Conservation (phyloP, 2,888 invertebrate genomes). For the Drosophila pseudotalamancana region DNA sequence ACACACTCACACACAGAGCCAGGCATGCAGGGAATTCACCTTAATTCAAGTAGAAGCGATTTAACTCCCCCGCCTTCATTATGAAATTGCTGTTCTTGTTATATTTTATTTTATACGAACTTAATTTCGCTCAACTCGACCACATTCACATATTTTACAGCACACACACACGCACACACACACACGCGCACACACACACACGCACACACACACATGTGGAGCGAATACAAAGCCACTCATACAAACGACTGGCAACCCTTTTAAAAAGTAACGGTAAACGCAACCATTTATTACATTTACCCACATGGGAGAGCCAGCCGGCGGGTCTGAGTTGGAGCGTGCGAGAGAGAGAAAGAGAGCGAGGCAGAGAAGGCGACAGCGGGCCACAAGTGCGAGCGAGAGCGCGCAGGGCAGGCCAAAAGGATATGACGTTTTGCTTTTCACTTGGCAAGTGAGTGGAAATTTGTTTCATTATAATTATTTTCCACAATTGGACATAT, state of each 20-base stretch:
- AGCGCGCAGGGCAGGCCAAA: slow-evolving; percentile 53
- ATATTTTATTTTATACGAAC: slow-evolving; percentile 77
- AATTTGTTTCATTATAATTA: slow-evolving; percentile 85
- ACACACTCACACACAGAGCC: background rate
- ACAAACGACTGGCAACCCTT: slow-evolving; percentile 70
- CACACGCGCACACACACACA: slow-evolving; percentile 23
- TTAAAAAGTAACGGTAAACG: slow-evolving; percentile 77
- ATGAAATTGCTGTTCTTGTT: slow-evolving; percentile 66
- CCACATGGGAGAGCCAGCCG: slow-evolving; percentile 33
- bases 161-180: slow-evolving; percentile 29
- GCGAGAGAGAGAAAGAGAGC: slow-evolving; percentile 13
- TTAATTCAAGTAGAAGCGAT: slow-evolving; percentile 75
- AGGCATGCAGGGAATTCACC: slow-evolving; percentile 51
- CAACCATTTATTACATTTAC: slow-evolving; percentile 74
- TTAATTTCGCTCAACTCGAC: slow-evolving; percentile 72
- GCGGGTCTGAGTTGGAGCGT: background rate
- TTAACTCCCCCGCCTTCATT: slow-evolving; percentile 73
- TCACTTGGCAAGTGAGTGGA: slow-evolving; percentile 82
- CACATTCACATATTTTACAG: slow-evolving; percentile 61
- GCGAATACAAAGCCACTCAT: slow-evolving; percentile 39
- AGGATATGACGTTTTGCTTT: slow-evolving; percentile 80
- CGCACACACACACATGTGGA: background rate
- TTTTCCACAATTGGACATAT: slow-evolving; percentile 85
- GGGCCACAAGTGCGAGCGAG: slow-evolving; percentile 46
- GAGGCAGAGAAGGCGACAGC: background rate